These are phyloP conservation scores for Drosophila koepferae DNA, from an alignment of 2,888 invertebrate genomes.

Conservation along the genomic window DNA sequence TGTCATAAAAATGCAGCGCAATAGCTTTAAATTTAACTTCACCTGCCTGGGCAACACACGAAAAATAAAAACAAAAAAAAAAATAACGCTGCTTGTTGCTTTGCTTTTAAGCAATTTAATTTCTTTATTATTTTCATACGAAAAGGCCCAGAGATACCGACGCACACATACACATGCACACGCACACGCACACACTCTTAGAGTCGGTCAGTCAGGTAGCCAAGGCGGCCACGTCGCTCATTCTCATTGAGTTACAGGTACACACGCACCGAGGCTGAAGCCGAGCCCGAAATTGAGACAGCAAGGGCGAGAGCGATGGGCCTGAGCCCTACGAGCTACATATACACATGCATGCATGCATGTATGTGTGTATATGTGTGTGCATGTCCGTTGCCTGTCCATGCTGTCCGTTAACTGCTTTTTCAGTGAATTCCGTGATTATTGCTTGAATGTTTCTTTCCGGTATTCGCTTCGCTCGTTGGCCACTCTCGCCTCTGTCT, in stretches of 20 bases:
- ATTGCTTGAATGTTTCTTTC: slow-evolving; percentile 83
- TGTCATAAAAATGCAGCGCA: slow-evolving; percentile 62
- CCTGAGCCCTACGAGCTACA: slow-evolving; percentile 27
- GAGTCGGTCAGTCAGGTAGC: slow-evolving; percentile 51
- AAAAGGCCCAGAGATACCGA: slow-evolving; percentile 46
- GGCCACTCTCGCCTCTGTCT: slow-evolving; percentile 37
- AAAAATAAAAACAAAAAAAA: slow-evolving; percentile 3
- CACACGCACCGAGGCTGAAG: slow-evolving; percentile 47
- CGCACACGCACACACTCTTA: slow-evolving; percentile 15
- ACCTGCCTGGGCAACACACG: slow-evolving; percentile 41
- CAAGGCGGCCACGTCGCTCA: slow-evolving; percentile 69
- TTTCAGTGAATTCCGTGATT: slow-evolving; percentile 83
- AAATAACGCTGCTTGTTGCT: slow-evolving; percentile 13
- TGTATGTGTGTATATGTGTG: neutral
- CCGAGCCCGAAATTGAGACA: slow-evolving; percentile 23
- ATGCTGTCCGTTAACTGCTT: slow-evolving; percentile 79
- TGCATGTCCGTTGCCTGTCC: slow-evolving; percentile 43
- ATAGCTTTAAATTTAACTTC: slow-evolving; percentile 60
- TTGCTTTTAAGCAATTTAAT: slow-evolving; percentile 76
- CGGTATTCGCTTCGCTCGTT: slow-evolving; percentile 66
- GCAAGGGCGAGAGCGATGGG: slow-evolving; percentile 25
- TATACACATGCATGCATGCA: neutral
- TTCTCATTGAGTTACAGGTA: slow-evolving; percentile 61
- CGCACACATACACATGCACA: slow-evolving; percentile 5
- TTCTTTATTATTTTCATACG: slow-evolving; percentile 81